These are phyloP conservation scores for Eulemur albifrons DNA, from an alignment of 2,797 vertebrate species.

Conservation along the genomic window DNA sequence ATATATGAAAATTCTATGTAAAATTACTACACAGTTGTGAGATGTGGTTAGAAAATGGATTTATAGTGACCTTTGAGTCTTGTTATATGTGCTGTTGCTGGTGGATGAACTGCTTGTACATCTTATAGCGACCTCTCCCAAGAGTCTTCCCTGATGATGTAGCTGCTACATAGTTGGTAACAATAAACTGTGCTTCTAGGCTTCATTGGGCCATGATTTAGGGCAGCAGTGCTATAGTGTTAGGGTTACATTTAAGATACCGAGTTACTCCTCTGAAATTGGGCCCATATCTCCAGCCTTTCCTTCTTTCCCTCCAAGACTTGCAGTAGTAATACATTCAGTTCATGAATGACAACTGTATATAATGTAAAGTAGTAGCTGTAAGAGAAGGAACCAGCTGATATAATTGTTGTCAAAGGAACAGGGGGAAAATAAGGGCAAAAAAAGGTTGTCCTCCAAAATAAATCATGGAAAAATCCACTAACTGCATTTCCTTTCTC, in stretches of 20 bases:
- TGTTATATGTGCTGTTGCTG: background rate
- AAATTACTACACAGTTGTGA: background rate
- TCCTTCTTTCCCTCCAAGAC: background rate
- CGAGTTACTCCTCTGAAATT: background rate
- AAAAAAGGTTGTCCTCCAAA: background rate
- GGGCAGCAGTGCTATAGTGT: background rate
- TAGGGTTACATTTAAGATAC: background rate
- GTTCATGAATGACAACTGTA: background rate
- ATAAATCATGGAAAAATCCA: slow-evolving; percentile 13
- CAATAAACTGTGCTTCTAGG: background rate
- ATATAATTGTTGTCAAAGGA: background rate
- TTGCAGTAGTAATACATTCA: background rate
- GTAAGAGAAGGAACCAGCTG: background rate
- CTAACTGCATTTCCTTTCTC: background rate
- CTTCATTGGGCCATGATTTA: background rate
- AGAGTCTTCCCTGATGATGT: background rate
- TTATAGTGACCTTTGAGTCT: background rate
- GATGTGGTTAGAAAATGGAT: background rate
- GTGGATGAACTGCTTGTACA: background rate
- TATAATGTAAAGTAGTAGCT: background rate
- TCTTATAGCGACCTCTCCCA: background rate
- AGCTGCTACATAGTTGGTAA: background rate
- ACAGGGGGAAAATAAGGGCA: background rate
- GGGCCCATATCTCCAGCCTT: background rate
- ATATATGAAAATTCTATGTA: background rate